Conservation (phyloP, 2,888 invertebrate genomes). For the Dysmachus trigonus region DNA sequence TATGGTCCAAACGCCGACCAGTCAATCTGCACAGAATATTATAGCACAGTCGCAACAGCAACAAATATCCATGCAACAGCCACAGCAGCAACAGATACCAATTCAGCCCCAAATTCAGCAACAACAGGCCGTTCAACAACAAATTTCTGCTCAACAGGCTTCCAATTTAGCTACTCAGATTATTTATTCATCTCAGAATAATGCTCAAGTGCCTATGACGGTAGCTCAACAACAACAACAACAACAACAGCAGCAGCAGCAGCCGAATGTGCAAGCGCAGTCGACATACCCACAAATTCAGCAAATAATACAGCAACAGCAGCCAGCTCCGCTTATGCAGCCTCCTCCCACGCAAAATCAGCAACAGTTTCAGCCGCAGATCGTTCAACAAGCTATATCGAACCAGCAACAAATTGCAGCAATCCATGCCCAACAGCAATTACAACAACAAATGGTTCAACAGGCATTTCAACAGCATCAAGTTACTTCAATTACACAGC, state of each 20-base stretch:
- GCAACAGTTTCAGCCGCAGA: constrained; percentile 43
- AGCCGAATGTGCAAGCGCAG: constrained; percentile 42
- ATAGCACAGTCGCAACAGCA: neutral
- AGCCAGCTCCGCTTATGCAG: constrained; percentile 20
- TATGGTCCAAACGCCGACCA: neutral
- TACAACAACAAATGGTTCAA: constrained; percentile 56
- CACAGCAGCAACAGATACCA: neutral
- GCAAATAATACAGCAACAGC: constrained; percentile 52
- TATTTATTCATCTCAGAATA: neutral
- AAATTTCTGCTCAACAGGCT: neutral
- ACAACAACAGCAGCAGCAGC: constrained; percentile 37
- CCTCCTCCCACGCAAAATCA: constrained; percentile 48
- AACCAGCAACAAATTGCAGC: constrained; percentile 52
- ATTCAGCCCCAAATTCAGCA: neutral
- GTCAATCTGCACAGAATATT: neutral
- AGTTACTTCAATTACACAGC: neutral
- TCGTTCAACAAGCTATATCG: neutral
- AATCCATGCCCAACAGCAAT: constrained; percentile 48
- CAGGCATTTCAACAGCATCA: neutral
- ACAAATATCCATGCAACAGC: neutral
- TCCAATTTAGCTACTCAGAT: neutral
- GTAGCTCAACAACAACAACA: constrained; percentile 40
- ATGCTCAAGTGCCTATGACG: neutral
- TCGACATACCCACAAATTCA: neutral
- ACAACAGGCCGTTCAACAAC: neutral